Evolutionary conservation across 2,113 vertebrate species (phyloP).

Genomic region (Xiphorhynchus elegans): DNA sequence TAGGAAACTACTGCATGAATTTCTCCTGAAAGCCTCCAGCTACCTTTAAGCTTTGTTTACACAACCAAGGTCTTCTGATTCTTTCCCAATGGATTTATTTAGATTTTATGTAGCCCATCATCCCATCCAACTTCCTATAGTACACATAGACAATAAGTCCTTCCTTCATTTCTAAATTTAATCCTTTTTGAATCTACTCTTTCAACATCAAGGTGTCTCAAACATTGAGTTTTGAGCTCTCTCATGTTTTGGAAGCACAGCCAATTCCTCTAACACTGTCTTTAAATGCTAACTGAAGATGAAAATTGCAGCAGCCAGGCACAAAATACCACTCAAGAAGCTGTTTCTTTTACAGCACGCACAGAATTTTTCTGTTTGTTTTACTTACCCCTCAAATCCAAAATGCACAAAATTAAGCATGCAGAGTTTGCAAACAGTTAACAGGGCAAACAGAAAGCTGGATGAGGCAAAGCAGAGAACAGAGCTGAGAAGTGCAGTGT

Average conservation of each 20-base stretch:
- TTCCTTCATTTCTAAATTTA: constrained; percentile 58
- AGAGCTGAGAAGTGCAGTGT: neutral
- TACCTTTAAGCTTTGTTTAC: constrained; percentile 46
- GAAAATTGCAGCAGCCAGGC: neutral
- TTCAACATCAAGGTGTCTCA: neutral
- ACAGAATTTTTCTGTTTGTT: neutral
- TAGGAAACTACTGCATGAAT: constrained; percentile 17
- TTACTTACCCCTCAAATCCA: neutral
- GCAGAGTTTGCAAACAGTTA: neutral
- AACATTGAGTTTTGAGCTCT: neutral
- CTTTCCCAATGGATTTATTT: constrained; percentile 40
- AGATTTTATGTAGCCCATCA: neutral
- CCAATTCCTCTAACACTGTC: neutral
- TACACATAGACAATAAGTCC: neutral
- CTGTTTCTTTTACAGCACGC: neutral
- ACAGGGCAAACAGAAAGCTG: neutral
- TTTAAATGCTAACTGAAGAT: neutral
- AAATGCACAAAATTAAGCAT: neutral
- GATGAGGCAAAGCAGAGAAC: neutral
- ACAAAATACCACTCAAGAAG: neutral
- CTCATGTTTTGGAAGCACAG: neutral
- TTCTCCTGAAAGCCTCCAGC: constrained; percentile 24
- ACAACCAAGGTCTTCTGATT: constrained; percentile 23
- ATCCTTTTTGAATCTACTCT: neutral
- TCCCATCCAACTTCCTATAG: constrained; percentile 30